Percentiles rank a stretch among this genome's conserved stretches.
Conservation (phyloP, 2,797 vertebrate genomes). For the Craterocephalus amniculus region DNA sequence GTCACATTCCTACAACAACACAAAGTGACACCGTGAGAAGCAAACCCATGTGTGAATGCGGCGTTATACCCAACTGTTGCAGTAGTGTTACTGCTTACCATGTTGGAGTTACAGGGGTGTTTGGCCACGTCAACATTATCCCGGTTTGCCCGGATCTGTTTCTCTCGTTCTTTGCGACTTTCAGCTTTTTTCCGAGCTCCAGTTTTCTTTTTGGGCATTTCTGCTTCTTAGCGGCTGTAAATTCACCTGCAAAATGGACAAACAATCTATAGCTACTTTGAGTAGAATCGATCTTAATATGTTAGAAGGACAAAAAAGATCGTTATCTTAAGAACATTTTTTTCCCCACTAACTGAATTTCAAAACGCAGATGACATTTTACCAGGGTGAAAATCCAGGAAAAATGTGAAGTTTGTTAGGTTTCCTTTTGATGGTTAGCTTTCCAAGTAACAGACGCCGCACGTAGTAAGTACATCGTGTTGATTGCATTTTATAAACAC, state of each 20-base stretch:
- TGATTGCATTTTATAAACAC: not conserved
- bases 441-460: not conserved
- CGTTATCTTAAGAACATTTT: not conserved
- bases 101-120: constrained; percentile 92
- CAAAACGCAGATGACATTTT: not conserved
- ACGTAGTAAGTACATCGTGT: not conserved
- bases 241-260: constrained; percentile 14
- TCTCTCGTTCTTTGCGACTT: constrained; percentile 93
- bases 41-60: too few species aligned
- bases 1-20: constrained; percentile 91
- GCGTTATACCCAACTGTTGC: not conserved
- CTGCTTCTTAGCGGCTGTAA: not conserved
- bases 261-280: not conserved
- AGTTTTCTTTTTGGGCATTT: constrained; percentile 98
- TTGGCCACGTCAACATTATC: constrained; percentile 92
- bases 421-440: constrained; percentile 8
- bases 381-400: not conserved
- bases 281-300: not conserved
- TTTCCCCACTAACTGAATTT: too few species aligned
- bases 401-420: constrained; percentile 6
- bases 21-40: not conserved
- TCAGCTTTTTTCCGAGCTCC: constrained; percentile 97
- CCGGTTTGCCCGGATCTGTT: constrained; percentile 89
- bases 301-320: not conserved
- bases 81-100: constrained; percentile 80